Conservation (phyloP, 1,140 invertebrate genomes). For the Drosophila orena region DNA sequence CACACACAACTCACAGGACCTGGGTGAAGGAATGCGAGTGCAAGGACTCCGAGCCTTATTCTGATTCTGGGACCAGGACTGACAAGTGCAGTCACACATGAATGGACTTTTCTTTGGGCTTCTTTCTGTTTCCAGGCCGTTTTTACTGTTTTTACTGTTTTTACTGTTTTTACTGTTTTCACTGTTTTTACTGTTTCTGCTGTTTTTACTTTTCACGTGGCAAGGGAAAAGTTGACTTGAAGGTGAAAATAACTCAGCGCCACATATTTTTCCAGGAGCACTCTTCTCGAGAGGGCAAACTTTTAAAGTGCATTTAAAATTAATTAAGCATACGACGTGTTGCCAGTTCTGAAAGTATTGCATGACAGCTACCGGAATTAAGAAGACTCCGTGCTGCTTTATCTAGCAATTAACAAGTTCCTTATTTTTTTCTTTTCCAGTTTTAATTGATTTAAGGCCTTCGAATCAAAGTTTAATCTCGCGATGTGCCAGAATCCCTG, state of each 20-base stretch:
- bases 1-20: slow-evolving; percentile 50
- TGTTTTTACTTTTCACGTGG: slow-evolving; percentile 33
- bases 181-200: too few relatives aligned
- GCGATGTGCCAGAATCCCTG: slow-evolving; percentile 4
- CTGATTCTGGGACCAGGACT: slow-evolving; percentile 25
- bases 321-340: slow-evolving; percentile 77
- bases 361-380: slow-evolving; percentile 42
- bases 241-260: slow-evolving; percentile 10
- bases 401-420: slow-evolving; percentile 50
- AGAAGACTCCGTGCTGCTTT: slow-evolving; percentile 24
- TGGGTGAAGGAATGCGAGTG: slow-evolving; percentile 18
- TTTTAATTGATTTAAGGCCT: slow-evolving; percentile 43
- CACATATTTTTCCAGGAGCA: slow-evolving; percentile 9
- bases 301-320: slow-evolving; percentile 83
- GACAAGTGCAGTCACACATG: slow-evolving; percentile 78
- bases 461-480: slow-evolving; percentile 32
- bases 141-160: slow-evolving; percentile 39
- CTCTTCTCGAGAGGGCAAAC: slow-evolving; percentile 40
- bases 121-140: slow-evolving; percentile 24
- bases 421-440: slow-evolving; percentile 5
- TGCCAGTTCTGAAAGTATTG: slow-evolving; percentile 33
- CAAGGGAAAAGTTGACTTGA: slow-evolving; percentile 66
- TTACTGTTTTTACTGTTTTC: slow-evolving; percentile 21
- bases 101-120: slow-evolving; percentile 37
- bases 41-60: slow-evolving; percentile 21